phyloP scores from a whole-genome alignment of 2,888 invertebrate genomes.

The Calameuta pallipes region DNA sequence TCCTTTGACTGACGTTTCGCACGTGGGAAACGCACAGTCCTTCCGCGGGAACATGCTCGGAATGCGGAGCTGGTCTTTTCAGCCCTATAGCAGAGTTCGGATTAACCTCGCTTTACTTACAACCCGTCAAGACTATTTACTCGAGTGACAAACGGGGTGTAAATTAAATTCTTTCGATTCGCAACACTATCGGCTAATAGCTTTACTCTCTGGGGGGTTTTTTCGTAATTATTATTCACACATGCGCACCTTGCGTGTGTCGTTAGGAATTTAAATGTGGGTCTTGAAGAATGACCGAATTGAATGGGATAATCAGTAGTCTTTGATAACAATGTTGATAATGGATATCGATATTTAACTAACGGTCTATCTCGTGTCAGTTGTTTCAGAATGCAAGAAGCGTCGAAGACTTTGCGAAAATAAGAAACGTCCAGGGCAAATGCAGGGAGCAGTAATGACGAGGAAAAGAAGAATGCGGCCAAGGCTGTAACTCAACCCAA shows the following conservation, averaged over 20 bases:
- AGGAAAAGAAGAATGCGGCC: background rate
- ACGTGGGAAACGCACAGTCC: background rate
- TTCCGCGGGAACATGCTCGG: background rate
- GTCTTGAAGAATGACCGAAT: background rate
- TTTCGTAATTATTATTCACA: background rate
- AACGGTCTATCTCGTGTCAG: background rate
- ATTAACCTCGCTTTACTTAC: no score
- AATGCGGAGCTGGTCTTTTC: background rate
- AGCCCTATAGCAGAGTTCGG: background rate
- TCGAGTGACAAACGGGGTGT: background rate
- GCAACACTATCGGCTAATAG: background rate
- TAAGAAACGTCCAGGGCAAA: background rate
- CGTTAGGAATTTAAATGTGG: background rate
- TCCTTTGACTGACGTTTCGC: background rate
- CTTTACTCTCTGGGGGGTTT: background rate
- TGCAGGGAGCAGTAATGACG: background rate
- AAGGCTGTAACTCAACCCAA: background rate
- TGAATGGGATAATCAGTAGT: background rate
- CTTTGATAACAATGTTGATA: background rate
- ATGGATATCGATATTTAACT: background rate
- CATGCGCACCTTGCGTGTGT: background rate
- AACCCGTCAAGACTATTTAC: no score
- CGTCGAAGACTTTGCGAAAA: background rate
- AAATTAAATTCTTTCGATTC: background rate
- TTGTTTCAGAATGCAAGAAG: background rate